phyloP scores from a whole-genome alignment of 2,113 vertebrate genomes.

The Passer montanus region DNA sequence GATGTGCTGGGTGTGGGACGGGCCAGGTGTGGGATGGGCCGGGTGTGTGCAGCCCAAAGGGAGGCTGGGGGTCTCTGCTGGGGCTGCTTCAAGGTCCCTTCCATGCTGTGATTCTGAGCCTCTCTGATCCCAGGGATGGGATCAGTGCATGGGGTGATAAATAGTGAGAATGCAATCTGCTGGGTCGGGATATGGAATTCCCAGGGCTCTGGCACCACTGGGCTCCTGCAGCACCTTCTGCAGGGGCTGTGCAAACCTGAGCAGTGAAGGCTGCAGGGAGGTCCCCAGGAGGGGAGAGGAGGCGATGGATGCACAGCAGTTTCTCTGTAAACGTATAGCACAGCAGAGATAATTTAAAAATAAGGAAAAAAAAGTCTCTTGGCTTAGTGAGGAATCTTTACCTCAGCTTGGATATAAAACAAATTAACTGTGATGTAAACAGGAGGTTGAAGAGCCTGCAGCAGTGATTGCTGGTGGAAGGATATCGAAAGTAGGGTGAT shows the following conservation, averaged over 20 bases:
- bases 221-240: background rate
- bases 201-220: accelerated
- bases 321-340: background rate
- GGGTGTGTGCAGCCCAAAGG: background rate
- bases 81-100: background rate
- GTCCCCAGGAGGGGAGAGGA: background rate
- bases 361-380: background rate
- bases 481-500: background rate
- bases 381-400: background rate
- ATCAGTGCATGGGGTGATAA: accelerated
- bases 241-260: background rate
- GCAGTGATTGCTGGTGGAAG: constrained; percentile 7
- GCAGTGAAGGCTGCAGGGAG: background rate
- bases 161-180: accelerated
- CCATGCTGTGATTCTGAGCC: background rate
- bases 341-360: background rate
- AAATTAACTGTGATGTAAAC: constrained; percentile 8
- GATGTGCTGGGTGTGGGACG: background rate
- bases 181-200: background rate
- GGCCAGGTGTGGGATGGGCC: background rate
- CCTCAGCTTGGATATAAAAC: background rate
- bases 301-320: background rate
- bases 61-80: background rate
- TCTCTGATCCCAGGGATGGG: too few relatives aligned
- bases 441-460: background rate